Conservation (phyloP, 2,797 vertebrate genomes). For the Hydrolagus colliei region DNA sequence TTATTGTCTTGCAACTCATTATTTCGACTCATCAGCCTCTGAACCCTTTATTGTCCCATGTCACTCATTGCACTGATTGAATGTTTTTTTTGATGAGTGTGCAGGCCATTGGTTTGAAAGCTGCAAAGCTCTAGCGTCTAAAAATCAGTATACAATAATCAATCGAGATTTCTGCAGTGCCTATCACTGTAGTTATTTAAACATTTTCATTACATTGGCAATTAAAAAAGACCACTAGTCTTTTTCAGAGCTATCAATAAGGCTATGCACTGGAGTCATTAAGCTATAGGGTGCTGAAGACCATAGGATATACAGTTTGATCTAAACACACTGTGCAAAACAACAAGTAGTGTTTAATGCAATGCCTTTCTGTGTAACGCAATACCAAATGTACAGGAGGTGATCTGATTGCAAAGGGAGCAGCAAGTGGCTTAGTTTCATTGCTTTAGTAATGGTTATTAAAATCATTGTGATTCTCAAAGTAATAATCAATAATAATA, state of each 20-base stretch:
- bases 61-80: conserved; percentile 16
- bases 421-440: background rate
- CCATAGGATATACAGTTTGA: background rate
- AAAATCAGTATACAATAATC: conserved; percentile 24
- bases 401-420: background rate
- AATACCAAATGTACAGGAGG: background rate
- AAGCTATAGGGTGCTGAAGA: background rate
- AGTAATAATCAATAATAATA: background rate
- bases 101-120: conserved; percentile 21
- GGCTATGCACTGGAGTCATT: background rate
- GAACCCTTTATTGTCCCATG: conserved; percentile 17
- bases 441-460: background rate
- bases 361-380: background rate
- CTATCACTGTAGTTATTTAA: conserved; percentile 19
- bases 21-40: conserved; percentile 19
- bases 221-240: background rate
- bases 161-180: conserved; percentile 21
- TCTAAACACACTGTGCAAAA: background rate
- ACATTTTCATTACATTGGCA: conserved; percentile 19
- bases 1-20: conserved; percentile 20
- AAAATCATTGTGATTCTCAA: background rate
- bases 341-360: background rate
- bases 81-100: conserved; percentile 24
- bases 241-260: conserved; percentile 6
- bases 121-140: conserved; percentile 4